A percentile compares a stretch with the other conserved stretches of the same genome.
phyloP scores from a whole-genome alignment of 2,797 vertebrate genomes.

The Aldrovandia affinis region DNA sequence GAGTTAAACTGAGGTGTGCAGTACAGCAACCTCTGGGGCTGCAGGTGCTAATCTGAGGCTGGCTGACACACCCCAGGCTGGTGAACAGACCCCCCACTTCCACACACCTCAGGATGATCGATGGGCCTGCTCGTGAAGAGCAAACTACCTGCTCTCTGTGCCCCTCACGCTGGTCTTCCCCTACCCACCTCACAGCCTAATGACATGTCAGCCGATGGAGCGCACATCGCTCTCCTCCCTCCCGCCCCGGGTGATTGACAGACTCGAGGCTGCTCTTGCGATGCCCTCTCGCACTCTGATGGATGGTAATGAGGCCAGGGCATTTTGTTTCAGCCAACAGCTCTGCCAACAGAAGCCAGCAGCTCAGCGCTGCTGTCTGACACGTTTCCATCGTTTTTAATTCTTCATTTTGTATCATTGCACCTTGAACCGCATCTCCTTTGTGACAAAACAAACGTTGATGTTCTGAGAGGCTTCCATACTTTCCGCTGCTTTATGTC shows the following conservation, averaged over 20 bases:
- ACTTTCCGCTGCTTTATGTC: too few species aligned
- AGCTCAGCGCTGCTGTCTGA: conserved; percentile 43
- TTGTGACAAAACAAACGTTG: conserved; percentile 16
- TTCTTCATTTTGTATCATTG: conserved; percentile 27
- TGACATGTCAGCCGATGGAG: background rate
- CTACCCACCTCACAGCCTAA: background rate
- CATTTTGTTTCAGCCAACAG: background rate
- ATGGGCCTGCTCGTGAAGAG: background rate
- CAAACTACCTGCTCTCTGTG: background rate
- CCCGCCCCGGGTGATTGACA: conserved; percentile 65
- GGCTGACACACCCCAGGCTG: background rate
- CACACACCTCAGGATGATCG: conserved; percentile 6
- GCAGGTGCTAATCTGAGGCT: background rate
- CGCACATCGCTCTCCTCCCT: conserved; percentile 42
- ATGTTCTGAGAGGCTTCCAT: conserved; percentile 22
- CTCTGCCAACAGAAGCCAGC: background rate
- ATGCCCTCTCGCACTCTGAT: conserved; percentile 12
- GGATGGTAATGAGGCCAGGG: conserved; percentile 23
- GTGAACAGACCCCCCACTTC: background rate
- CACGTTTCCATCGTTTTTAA: conserved; percentile 37
- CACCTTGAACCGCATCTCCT: conserved; percentile 24
- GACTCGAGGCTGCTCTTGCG: conserved; percentile 60
- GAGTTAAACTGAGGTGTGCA: background rate
- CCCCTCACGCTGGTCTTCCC: background rate
- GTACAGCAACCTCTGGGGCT: background rate